phyloP scores from a whole-genome alignment of 1,140 invertebrate species.

The Oncopeltus fasciatus region DNA sequence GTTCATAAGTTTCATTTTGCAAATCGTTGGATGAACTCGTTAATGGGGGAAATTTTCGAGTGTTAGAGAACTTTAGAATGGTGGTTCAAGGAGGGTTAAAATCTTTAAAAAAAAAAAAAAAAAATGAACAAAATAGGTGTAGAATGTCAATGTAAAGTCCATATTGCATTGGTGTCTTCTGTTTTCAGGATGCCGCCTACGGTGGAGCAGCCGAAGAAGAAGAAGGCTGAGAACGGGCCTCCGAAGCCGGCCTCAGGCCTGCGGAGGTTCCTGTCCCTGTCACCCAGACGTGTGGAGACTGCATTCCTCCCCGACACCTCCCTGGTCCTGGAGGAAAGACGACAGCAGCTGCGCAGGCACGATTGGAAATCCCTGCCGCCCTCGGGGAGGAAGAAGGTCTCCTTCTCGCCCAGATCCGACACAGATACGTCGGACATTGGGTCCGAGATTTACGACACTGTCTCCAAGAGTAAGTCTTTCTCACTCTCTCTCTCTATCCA shows the following conservation, averaged over 20 bases:
- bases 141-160: no score
- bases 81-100: no score
- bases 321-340: constrained; percentile 8
- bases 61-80: no score
- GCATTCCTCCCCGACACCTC: constrained; percentile 10
- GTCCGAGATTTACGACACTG: constrained; percentile 3
- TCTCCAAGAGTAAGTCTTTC: constrained; percentile 1
- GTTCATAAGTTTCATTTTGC: no score
- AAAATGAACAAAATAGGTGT: no score
- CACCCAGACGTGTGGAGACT: neutral
- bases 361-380: neutral
- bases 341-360: neutral
- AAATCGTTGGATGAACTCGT: no score
- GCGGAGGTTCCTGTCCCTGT: neutral
- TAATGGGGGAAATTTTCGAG: no score
- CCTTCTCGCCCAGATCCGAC: neutral
- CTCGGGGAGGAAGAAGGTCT: neutral
- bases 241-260: neutral
- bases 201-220: neutral
- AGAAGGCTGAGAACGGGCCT: neutral
- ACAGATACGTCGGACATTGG: neutral
- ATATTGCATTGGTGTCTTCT: no score
- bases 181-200: neutral
- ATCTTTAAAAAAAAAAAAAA: no score
- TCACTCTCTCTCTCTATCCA: no score